phyloP scores from a whole-genome alignment of 2,113 vertebrate genomes.

The Osmerus eperlanus region DNA sequence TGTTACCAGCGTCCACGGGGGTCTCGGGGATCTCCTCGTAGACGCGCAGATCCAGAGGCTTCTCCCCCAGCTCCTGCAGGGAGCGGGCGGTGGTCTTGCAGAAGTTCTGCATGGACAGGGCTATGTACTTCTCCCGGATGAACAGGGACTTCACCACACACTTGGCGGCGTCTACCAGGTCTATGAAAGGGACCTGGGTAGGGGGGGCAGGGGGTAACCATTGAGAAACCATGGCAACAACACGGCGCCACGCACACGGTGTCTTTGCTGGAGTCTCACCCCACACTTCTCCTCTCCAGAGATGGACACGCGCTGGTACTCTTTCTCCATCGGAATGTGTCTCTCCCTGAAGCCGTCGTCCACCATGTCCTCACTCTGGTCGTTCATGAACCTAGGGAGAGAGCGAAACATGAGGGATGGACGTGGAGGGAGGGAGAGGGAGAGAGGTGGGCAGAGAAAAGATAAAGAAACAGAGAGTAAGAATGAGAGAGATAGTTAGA shows the following conservation, averaged over 20 bases:
- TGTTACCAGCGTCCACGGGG: slow-evolving; percentile 81
- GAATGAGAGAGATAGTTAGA: too few species aligned
- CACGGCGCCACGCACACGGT: not conserved
- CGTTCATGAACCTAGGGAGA: slow-evolving; percentile 74
- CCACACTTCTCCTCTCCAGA: slow-evolving; percentile 95
- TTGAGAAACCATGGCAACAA: too few species aligned
- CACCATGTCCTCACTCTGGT: slow-evolving; percentile 73
- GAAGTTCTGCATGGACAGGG: slow-evolving; percentile 83
- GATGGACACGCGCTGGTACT: slow-evolving; percentile 91
- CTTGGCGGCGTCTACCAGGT: slow-evolving; percentile 91
- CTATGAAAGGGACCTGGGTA: slow-evolving; percentile 89
- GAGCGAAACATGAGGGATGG: not conserved
- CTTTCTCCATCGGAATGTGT: slow-evolving; percentile 74
- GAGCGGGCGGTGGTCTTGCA: slow-evolving; percentile 82
- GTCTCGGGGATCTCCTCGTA: slow-evolving; percentile 82
- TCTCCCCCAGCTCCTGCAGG: slow-evolving; percentile 83
- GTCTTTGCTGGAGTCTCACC: slow-evolving; percentile 67
- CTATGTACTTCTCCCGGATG: slow-evolving; percentile 93
- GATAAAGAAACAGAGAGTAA: not conserved
- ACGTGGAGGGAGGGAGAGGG: not conserved
- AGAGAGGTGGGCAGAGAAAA: not conserved
- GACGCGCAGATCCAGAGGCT: slow-evolving; percentile 70
- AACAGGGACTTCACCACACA: slow-evolving; percentile 92
- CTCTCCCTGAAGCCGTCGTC: slow-evolving; percentile 75
- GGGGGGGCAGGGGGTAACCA: not conserved